Evolutionary conservation across 1,140 invertebrate species (phyloP).

Genomic region (Cyrtorhinus lividipennis): DNA sequence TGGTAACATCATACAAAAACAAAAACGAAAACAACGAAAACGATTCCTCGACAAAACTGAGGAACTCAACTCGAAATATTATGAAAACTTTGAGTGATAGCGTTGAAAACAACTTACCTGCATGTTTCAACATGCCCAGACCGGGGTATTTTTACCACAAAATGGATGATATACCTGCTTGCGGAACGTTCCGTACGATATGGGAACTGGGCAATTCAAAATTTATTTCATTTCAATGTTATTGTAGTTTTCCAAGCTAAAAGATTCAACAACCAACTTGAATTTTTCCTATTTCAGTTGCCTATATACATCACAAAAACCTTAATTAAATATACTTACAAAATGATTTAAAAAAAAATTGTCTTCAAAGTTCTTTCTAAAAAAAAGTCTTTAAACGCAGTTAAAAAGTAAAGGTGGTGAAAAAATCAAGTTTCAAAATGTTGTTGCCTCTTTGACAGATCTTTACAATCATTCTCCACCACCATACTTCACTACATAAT

Average conservation of each 20-base stretch:
- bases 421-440: neutral
- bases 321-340: neutral
- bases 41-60: neutral
- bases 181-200: too few species aligned
- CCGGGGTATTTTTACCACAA: too few species aligned
- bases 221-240: neutral
- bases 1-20: neutral
- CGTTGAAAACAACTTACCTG: too few species aligned
- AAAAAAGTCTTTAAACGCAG: neutral
- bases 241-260: neutral
- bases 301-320: neutral
- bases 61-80: neutral
- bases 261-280: neutral
- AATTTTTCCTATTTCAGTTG: neutral
- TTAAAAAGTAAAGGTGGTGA: slow-evolving; percentile 12
- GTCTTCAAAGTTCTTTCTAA: neutral
- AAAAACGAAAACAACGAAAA: neutral
- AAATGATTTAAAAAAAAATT: neutral
- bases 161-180: too few species aligned
- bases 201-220: too few species aligned
- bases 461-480: neutral
- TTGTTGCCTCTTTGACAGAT: neutral
- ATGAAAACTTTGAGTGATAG: too few species aligned
- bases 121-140: too few species aligned
- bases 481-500: slow-evolving; percentile 12